phyloP scores from a whole-genome alignment of 2,888 invertebrate species.

The Oxyscelio sp. region DNA sequence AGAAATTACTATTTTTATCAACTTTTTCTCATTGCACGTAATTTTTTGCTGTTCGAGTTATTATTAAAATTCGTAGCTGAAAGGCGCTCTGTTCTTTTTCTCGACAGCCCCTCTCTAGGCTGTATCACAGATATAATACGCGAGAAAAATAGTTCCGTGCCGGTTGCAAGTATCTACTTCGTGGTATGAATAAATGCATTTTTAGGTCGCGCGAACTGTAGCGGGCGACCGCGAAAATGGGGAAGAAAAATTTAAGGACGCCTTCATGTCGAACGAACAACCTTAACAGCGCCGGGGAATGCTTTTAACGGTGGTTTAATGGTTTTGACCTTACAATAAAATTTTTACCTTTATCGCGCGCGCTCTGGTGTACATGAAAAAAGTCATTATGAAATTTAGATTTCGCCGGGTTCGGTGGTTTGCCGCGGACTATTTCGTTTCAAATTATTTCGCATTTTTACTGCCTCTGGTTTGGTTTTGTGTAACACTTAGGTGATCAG shows the following conservation, averaged over 20 bases:
- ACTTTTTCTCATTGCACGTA: no score
- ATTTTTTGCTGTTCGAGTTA: no score
- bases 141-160: constrained; percentile 74
- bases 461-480: neutral
- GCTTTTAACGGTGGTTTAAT: constrained; percentile 71
- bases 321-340: constrained; percentile 65
- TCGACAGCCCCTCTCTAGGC: no score
- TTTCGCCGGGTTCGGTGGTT: constrained; percentile 4
- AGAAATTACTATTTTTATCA: no score
- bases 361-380: neutral
- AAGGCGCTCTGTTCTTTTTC: no score
- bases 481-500: neutral
- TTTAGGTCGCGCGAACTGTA: constrained; percentile 69
- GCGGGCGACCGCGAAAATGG: constrained; percentile 62
- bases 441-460: constrained; percentile 10
- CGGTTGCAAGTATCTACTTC: constrained; percentile 73
- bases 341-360: constrained; percentile 53
- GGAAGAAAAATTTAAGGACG: constrained; percentile 69
- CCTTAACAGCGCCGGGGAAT: constrained; percentile 59
- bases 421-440: neutral
- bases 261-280: constrained; percentile 55
- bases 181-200: constrained; percentile 77
- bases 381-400: constrained; percentile 47
- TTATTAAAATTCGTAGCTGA: no score
- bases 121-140: no score